phyloP scores from a whole-genome alignment of 1,140 invertebrate genomes.

The Drosophila setifemur region DNA sequence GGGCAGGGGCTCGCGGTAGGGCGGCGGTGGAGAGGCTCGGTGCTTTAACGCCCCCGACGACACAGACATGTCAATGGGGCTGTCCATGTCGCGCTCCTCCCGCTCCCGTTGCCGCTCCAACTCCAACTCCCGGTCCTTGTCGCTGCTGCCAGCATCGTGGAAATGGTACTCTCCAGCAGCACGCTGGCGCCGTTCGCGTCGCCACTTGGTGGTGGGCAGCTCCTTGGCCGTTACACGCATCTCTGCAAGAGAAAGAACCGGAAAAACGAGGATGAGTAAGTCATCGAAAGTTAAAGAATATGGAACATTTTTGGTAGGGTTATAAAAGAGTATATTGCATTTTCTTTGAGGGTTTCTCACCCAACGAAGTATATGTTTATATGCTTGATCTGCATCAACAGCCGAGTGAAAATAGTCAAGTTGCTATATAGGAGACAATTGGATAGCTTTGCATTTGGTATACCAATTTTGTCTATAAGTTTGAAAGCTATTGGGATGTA shows the following conservation, averaged over 20 bases:
- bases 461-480: no score
- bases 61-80: conserved; percentile 83
- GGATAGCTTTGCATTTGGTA: no score
- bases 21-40: conserved; percentile 76
- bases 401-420: no score
- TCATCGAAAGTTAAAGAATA: no score
- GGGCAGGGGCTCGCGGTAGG: conserved; percentile 77
- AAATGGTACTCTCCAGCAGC: conserved; percentile 82
- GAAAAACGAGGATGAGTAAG: conserved; percentile 5
- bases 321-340: no score
- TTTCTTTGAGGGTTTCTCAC: no score
- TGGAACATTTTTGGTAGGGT: no score
- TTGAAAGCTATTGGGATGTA: no score
- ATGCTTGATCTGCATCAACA: no score
- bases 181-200: conserved; percentile 84
- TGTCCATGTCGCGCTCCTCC: conserved; percentile 60
- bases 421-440: no score
- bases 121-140: conserved; percentile 38
- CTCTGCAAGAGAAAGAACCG: conserved; percentile 57
- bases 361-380: no score
- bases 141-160: conserved; percentile 43
- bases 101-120: conserved; percentile 34
- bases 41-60: conserved; percentile 66
- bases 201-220: conserved; percentile 86
- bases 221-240: conserved; percentile 84